Conservation (phyloP, 1,140 invertebrate species). For the Pseudomyrmex gracilis region DNA sequence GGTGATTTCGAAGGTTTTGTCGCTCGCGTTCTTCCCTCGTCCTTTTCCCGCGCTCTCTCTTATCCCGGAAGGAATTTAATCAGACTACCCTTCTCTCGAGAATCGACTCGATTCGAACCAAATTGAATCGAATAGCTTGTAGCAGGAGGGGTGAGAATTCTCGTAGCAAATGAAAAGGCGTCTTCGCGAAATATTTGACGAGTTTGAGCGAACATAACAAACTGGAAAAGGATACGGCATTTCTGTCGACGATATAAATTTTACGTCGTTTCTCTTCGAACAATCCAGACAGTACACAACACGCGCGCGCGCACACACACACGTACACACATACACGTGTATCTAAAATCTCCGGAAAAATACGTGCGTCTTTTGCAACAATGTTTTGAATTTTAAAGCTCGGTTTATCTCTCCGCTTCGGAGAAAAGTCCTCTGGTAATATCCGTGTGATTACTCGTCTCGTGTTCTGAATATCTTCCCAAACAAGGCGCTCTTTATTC, state of each 20-base stretch:
- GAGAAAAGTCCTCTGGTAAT: not conserved
- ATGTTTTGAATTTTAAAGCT: not conserved
- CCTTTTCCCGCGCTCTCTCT: slow-evolving; percentile 41
- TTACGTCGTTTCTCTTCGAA: not conserved
- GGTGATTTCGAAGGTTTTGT: slow-evolving; percentile 61
- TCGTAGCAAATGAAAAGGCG: slow-evolving; percentile 30
- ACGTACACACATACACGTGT: not conserved
- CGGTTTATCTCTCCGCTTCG: not conserved
- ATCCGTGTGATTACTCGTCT: slow-evolving; percentile 28
- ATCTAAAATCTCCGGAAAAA: not conserved
- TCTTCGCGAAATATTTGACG: slow-evolving; percentile 61
- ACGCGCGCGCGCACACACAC: not conserved
- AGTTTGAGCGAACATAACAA: slow-evolving; percentile 54
- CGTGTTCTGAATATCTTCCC: slow-evolving; percentile 4
- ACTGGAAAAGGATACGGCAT: not conserved
- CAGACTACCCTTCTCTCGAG: slow-evolving; percentile 67
- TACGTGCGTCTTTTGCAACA: not conserved
- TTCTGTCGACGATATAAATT: slow-evolving; percentile 13
- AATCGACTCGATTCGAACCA: slow-evolving; percentile 54
- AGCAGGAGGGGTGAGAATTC: slow-evolving; percentile 42
- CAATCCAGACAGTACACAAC: not conserved
- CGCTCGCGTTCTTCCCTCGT: slow-evolving; percentile 32
- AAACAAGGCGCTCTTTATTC: slow-evolving; percentile 21
- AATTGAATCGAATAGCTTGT: slow-evolving; percentile 68
- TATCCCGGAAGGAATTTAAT: slow-evolving; percentile 70